A percentile compares a stretch with the other conserved stretches of the same genome.
Evolutionary conservation across 2,888 invertebrate genomes (phyloP).

Genomic region (Achlya flavicornis): DNA sequence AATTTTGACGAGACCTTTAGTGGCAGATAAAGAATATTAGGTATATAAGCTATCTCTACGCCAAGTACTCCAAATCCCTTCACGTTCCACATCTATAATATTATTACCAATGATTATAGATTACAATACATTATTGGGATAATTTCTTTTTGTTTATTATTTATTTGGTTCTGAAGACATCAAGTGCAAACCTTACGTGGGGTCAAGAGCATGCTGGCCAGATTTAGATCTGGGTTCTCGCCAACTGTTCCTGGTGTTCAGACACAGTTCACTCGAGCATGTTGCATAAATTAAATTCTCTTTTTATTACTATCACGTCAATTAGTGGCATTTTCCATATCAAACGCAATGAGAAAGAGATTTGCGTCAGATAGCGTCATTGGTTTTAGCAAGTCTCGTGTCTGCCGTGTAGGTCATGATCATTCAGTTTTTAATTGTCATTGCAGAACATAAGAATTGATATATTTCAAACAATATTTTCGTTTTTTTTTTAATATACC

Average conservation of each 20-base stretch:
- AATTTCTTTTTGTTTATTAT: background rate
- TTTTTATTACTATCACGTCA: slow-evolving; percentile 42
- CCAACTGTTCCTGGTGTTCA: slow-evolving; percentile 63
- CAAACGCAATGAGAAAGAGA: slow-evolving; percentile 33
- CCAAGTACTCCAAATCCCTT: too few relatives aligned
- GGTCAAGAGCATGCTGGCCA: slow-evolving; percentile 71
- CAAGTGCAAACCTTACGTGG: slow-evolving; percentile 57
- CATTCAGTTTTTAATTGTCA: background rate
- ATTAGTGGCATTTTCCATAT: slow-evolving; percentile 19
- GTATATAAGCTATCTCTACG: too few relatives aligned
- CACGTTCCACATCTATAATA: too few relatives aligned
- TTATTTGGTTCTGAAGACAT: slow-evolving; percentile 31
- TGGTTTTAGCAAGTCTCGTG: background rate
- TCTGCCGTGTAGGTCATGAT: slow-evolving; percentile 15
- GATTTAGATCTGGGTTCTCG: slow-evolving; percentile 74
- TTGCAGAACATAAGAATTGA: background rate
- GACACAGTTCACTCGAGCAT: slow-evolving; percentile 32
- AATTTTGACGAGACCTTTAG: too few relatives aligned
- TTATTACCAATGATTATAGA: too few relatives aligned
- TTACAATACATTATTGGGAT: slow-evolving; percentile 34
- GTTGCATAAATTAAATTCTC: slow-evolving; percentile 50
- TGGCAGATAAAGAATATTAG: too few relatives aligned
- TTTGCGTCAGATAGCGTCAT: slow-evolving; percentile 27
- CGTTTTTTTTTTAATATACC: too few relatives aligned
- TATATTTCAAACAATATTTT: background rate